Evolutionary conservation across 2,888 invertebrate genomes (phyloP).

Genomic region (Parasteatoda lunata): DNA sequence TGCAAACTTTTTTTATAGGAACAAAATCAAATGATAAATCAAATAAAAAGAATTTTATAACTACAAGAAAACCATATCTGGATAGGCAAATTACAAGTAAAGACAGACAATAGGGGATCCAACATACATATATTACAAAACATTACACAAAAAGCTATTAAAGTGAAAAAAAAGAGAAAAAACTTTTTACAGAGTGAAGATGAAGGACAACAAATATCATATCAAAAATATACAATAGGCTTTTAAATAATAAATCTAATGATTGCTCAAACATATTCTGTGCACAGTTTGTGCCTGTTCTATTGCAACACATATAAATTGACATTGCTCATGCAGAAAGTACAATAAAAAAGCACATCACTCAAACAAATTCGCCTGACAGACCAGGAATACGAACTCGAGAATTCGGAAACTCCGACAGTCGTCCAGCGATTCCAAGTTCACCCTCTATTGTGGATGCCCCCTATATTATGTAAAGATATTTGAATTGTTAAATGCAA

Average conservation of each 20-base stretch:
- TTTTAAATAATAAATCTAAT: background rate
- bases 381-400: slow-evolving; percentile 66
- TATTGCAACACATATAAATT: background rate
- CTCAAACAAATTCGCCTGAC: slow-evolving; percentile 64
- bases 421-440: slow-evolving; percentile 58
- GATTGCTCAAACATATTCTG: background rate
- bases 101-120: no score
- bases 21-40: no score
- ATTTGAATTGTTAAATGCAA: background rate
- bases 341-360: background rate
- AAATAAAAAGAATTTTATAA: no score
- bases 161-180: no score
- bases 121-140: no score
- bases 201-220: background rate
- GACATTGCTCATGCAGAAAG: background rate
- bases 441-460: slow-evolving; percentile 61
- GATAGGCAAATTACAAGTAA: no score
- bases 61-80: no score
- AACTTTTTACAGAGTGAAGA: no score
- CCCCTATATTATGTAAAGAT: slow-evolving; percentile 28
- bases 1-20: no score
- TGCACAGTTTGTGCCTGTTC: background rate
- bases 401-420: slow-evolving; percentile 50
- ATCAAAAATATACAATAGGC: background rate
- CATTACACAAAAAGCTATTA: no score